These are phyloP conservation scores for Rhadina sibilatrix DNA, from an alignment of 2,113 vertebrate genomes.

Conservation along the genomic window DNA sequence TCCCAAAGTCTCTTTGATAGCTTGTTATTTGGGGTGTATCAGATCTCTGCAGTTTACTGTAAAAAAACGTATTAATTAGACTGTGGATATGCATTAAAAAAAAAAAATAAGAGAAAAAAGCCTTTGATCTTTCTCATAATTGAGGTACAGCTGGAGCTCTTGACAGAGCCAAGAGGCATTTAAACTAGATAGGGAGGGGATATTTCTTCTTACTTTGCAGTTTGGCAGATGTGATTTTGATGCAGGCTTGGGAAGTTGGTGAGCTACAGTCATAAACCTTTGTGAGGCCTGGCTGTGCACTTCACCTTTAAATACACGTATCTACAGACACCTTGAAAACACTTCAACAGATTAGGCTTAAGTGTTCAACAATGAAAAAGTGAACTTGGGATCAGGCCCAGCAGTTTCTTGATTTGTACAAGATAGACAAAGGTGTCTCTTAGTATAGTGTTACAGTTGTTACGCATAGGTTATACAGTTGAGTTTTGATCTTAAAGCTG, in stretches of 20 bases:
- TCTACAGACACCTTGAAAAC: not conserved
- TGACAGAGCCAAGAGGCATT: not conserved
- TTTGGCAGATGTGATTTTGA: not conserved
- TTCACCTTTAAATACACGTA: not conserved
- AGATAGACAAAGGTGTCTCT: not conserved
- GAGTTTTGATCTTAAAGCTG: not conserved
- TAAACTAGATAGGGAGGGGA: not conserved
- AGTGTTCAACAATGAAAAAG: not conserved
- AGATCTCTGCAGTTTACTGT: not conserved
- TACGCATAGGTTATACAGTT: not conserved
- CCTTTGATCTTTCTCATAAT: not conserved
- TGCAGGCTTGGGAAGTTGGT: not conserved
- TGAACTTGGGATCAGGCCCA: not conserved
- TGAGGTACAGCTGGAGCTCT: not conserved
- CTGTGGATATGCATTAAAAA: not conserved
- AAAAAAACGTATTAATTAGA: not conserved
- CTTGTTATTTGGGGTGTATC: not conserved
- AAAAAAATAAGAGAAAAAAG: not conserved
- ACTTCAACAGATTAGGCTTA: not conserved
- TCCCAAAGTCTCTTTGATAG: not conserved
- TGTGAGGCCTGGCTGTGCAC: not conserved
- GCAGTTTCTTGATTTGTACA: not conserved
- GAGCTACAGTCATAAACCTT: not conserved
- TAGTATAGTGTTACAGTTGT: not conserved
- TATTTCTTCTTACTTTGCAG: not conserved